Evolutionary conservation across 2,113 vertebrate species (phyloP), one percentile per base, ranked within the genome.

Genomic region (Platanista minor): DNA sequence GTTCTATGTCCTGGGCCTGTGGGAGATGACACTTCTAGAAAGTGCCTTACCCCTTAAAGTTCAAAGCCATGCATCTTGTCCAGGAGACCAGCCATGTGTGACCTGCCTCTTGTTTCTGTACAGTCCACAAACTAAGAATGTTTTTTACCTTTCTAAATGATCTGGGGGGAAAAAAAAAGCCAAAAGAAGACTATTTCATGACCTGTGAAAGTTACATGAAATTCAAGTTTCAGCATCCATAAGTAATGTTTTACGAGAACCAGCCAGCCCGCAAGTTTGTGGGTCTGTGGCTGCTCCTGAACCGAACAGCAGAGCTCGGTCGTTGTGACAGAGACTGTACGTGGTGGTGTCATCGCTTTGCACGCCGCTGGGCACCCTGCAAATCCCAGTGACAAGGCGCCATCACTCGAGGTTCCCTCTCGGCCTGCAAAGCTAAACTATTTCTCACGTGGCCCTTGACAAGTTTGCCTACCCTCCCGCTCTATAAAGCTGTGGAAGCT

Each of bases 251-350:
- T 20, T 23, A 17, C 1, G 21, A 43, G 84, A 3, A 6, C 3
- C 2, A 4, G 64, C 49, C 54, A 43, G 49, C 46, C 41, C 1
- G 0, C 6, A n/a, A 36, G n/a, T 29, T 21, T 1, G 0, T 0
- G 0, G 2, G 0, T 43, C 11, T 23, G 8, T 10, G 39, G 39
- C 10, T 15, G 8, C 10, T 18, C 52, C 39, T 12, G 5, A 3
- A 20, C n/a, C 49, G 1, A 4, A 59, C 0, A 3, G 39, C 77
- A 27, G 21, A 6, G 54, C 69, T 2, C 31, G 33, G 31, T 15
- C 4, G 0, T 21, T 0, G 52, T 0, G 1, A 33, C 17, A 82
- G 31, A 52, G 52, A 14, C 1, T 0, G 12, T 8, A 4, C 1
- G 15, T 0, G 7, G 43, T 11, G 64, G 12, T 3, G 6, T 36